Evolutionary conservation across 2,888 invertebrate genomes (phyloP).

Genomic region (Diarsia mendica): DNA sequence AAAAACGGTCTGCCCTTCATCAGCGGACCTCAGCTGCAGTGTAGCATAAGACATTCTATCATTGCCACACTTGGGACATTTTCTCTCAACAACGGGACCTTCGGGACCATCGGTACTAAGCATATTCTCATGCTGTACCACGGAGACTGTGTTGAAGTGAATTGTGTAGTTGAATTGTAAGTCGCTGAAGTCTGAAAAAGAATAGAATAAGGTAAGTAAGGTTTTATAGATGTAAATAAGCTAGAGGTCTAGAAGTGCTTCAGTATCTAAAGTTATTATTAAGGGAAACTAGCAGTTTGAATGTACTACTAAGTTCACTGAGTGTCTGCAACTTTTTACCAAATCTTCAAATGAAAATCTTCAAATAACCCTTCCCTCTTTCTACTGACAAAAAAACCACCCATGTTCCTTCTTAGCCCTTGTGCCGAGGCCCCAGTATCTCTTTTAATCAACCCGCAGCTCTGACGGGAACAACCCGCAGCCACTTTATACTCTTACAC

Average conservation of each 20-base stretch:
- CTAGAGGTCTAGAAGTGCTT: not conserved
- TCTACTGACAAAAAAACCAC: no score
- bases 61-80: slow-evolving; percentile 96
- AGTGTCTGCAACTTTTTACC: no score
- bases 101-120: slow-evolving; percentile 88
- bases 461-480: no score
- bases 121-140: slow-evolving; percentile 78
- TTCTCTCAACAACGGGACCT: slow-evolving; percentile 95
- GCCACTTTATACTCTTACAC: no score
- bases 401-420: no score
- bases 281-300: not conserved
- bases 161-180: slow-evolving; percentile 93
- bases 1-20: slow-evolving; percentile 99
- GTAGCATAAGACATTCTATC: slow-evolving; percentile 99
- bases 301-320: no score
- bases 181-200: slow-evolving; percentile 91
- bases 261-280: not conserved
- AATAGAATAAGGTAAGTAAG: not conserved
- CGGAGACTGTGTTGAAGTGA: slow-evolving; percentile 91
- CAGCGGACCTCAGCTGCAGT: slow-evolving; percentile 98
- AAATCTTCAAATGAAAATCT: no score
- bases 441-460: no score
- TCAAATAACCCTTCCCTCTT: no score
- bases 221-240: not conserved
- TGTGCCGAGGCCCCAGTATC: no score